Base-by-base conservation (phyloP, 2,113 vertebrate genomes). In the Poeciliopsis occidentalis region DNA sequence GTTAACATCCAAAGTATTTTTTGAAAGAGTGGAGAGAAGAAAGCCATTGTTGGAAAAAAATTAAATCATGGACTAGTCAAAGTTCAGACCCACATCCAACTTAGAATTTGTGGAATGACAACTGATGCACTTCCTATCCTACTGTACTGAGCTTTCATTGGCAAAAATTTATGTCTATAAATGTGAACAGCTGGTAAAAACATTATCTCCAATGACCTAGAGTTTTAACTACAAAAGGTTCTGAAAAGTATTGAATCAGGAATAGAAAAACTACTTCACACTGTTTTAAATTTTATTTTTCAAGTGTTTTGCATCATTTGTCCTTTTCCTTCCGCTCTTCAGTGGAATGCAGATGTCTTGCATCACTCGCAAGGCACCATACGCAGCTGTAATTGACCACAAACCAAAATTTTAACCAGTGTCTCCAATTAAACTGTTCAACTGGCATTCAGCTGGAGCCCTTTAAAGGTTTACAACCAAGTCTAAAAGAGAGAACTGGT, bases 361-460 rank as follows among this genome's bases (percentile, higher is more conserved):
- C 51, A 57, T 57, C 22, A n/a, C 22, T 24, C n/a, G 51, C 51
- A 57, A n/a, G 7, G 86, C 83, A 85, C 85, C 81, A 85, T 82
- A 65, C 69, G 76, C 81, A 74, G 84, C 71, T 30, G 24, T 60
- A 85, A 70, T 70, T 78, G 75, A 88, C 91, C 86, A 64, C 90
- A 78, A 78, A 67, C 82, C 73, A 24, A 79, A 78, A 67, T 73
- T 57, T 57, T 68, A 79, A 73, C 78, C 57, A 26, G 79, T 67
- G 82, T 81, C 84, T 85, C 78, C 85, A 89, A 83, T 91, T 89
- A 82, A 88, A 75, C 82, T 66, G 30, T 73, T 80, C 54, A 75
- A 57, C 63, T 69, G 41, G 70, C 32, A 60, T 41, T 85, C 82
- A 79, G 34, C 79, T 79, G 82, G 86, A 63, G 80, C 75, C 64